Percentiles rank a stretch among this genome's conserved stretches.
Conservation (phyloP, 2,797 vertebrate species). For the Valencia hispanica region DNA sequence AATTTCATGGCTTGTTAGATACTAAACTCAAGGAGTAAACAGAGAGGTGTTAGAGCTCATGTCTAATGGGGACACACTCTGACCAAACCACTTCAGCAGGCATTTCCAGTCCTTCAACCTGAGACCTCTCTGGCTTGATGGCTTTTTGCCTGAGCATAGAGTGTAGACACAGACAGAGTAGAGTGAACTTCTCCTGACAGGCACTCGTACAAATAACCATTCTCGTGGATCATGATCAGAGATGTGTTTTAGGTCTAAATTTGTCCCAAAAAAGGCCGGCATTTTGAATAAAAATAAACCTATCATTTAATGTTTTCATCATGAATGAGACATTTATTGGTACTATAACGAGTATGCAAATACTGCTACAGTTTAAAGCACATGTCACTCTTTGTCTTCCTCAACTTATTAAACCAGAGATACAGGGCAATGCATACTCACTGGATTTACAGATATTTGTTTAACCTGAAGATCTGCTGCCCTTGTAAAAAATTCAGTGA, state of each 20-base stretch:
- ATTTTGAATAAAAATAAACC: background rate
- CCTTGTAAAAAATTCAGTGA: conserved; percentile 60
- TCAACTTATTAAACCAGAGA: conserved; percentile 52
- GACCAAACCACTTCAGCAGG: conserved; percentile 27
- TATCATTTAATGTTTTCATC: background rate
- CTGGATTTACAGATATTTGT: conserved; percentile 50
- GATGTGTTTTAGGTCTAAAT: conserved; percentile 7
- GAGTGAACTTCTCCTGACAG: conserved; percentile 52
- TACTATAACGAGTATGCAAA: conserved; percentile 1
- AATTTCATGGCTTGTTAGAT: conserved; percentile 81
- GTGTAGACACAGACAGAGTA: conserved; percentile 59
- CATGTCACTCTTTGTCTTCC: conserved; percentile 27
- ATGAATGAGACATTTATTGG: background rate
- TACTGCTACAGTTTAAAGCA: conserved; percentile 8
- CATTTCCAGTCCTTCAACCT: conserved; percentile 29
- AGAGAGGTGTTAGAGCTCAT: conserved; percentile 47
- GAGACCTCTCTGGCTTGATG: conserved; percentile 43
- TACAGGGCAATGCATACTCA: conserved; percentile 38
- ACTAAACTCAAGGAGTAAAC: conserved; percentile 69
- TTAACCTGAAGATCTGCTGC: conserved; percentile 52
- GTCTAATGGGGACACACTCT: conserved; percentile 40
- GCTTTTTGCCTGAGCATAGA: conserved; percentile 49
- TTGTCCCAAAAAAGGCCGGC: background rate
- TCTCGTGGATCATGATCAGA: background rate
- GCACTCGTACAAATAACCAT: conserved; percentile 41